phyloP scores from a whole-genome alignment of 2,888 invertebrate genomes.

The Unio pictorum region DNA sequence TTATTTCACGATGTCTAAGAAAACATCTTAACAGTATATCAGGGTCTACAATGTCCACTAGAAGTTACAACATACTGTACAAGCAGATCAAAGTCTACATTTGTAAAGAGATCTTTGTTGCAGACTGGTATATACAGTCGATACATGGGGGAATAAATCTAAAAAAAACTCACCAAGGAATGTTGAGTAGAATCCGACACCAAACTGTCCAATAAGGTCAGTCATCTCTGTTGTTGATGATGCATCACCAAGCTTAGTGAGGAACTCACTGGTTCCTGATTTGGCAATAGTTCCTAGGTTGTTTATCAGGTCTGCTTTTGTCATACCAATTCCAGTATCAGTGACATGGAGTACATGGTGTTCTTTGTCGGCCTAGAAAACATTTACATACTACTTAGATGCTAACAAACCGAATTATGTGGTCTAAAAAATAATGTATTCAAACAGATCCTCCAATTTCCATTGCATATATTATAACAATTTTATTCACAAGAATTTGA shows the following conservation, averaged over 20 bases:
- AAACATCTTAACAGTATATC: too few species aligned
- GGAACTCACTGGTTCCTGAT: conserved; percentile 96
- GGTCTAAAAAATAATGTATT: too few species aligned
- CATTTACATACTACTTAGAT: too few species aligned
- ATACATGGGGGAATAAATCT: not conserved
- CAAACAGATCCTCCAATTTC: too few species aligned
- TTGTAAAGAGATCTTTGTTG: not conserved
- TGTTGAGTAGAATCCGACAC: conserved; percentile 99
- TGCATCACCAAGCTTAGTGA: conserved; percentile 83
- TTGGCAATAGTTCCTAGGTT: conserved; percentile 99
- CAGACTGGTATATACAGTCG: not conserved
- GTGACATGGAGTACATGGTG: conserved; percentile 92
- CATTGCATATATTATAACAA: too few species aligned
- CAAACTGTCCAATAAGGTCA: conserved; percentile 99
- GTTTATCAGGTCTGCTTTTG: conserved; percentile 90
- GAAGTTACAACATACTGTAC: too few species aligned
- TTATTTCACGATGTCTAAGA: too few species aligned
- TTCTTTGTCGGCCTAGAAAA: conserved; percentile 86
- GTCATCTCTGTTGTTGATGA: conserved; percentile 79
- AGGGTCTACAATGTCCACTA: too few species aligned
- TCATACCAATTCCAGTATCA: conserved; percentile 99
- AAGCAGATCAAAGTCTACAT: too few species aligned
- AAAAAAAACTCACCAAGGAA: conserved; percentile 78
- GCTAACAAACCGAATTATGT: too few species aligned
- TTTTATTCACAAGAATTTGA: too few species aligned